Base-by-base conservation (phyloP, 2,888 invertebrate genomes). In the Deilephila porcellus region DNA sequence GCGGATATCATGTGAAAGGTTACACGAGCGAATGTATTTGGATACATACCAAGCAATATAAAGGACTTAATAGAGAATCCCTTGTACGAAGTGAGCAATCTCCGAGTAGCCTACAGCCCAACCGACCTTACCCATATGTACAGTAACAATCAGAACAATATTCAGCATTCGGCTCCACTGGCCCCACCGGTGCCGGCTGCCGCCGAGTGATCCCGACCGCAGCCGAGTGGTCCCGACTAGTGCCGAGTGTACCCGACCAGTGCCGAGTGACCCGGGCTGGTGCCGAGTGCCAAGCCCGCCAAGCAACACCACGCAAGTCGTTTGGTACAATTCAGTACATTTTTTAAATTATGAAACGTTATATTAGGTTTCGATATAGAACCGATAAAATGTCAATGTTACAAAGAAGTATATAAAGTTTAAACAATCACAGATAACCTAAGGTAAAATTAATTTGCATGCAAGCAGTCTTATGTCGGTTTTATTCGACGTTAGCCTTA, bases 61-160 rank as follows among this genome's bases (percentile, higher is more conserved):
- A 87, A 93, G 93, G 93, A 91, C 94, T 93, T 93, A 93, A 86
- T 86, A 90, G 87, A 91, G 90, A 90, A 91, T 92, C 91, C 93
- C 93, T 94, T 93, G 92, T 93, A 92, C 88, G 89, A 91, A 92
- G 91, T 94, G 94, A 94, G 93, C 94, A 93, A 91, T 91, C 88
- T 88, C 85, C 87, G 89, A 89, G 87, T 92, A 92, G 90, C 88
- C 91, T 93, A 93, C 90, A 83, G 79, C 87, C 88, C 89, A 94
- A 93, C 93, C 93, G 86, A 89, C 84, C 89, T 92, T 89, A 88
- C 82, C 88, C 89, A 89, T 93, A 93, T 93, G 80, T 93, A 92
- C 92, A 93, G 45, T 85, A 83, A 90, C 91, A 91, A 89, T 89
- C 79, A 84, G 88, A 84, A 86, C 83, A 89, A 88, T 85, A 85